A percentile compares a stretch with the other conserved stretches of the same genome.
These are phyloP conservation scores for Scatophagus argus DNA, from an alignment of 2,113 vertebrate species.

Conservation along the genomic window DNA sequence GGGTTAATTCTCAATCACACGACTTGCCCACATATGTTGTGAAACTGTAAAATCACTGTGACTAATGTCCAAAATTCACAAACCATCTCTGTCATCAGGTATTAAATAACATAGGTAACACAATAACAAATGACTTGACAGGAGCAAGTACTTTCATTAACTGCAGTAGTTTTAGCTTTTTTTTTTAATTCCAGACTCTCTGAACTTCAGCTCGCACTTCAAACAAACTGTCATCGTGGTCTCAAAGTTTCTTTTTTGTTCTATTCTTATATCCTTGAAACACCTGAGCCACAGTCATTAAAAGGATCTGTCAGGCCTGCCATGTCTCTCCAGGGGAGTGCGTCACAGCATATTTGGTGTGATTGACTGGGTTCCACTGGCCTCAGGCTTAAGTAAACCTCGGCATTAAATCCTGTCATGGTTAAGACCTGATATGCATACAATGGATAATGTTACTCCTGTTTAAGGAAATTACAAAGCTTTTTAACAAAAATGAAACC, in stretches of 20 bases:
- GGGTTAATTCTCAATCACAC: neutral
- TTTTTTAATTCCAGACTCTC: constrained; percentile 17
- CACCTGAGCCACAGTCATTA: constrained; percentile 34
- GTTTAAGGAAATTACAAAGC: neutral
- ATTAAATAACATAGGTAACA: neutral
- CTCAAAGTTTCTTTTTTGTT: constrained; percentile 37
- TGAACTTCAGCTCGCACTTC: neutral
- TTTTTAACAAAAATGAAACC: neutral
- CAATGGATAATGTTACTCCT: neutral
- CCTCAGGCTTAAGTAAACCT: neutral
- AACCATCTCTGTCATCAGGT: neutral
- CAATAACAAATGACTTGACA: neutral
- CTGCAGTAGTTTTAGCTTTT: neutral
- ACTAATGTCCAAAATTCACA: neutral
- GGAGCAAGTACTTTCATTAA: neutral
- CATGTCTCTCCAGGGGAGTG: neutral
- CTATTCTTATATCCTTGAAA: constrained; percentile 19
- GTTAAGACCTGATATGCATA: neutral
- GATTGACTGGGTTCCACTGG: neutral
- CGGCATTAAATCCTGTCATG: neutral
- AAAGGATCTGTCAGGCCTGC: constrained; percentile 12
- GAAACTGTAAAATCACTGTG: neutral
- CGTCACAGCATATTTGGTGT: constrained; percentile 23
- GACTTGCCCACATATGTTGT: neutral
- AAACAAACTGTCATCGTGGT: constrained; percentile 6